A percentile compares a stretch with the other conserved stretches of the same genome.
Conservation (phyloP, 2,888 invertebrate species). For the Sialis fuliginosa region DNA sequence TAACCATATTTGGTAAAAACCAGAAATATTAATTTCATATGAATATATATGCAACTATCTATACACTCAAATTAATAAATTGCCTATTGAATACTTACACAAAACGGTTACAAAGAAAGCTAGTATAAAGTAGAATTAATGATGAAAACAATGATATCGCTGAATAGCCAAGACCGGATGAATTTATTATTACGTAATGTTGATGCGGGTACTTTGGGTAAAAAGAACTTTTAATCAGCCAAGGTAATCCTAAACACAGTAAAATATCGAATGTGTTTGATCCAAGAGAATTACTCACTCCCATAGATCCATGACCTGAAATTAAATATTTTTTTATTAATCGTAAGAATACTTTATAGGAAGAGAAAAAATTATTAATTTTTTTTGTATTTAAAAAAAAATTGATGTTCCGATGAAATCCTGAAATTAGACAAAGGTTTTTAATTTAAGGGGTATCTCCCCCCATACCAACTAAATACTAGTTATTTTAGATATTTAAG, state of each 20-base stretch:
- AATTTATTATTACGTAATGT: constrained; percentile 51
- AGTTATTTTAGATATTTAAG: no score
- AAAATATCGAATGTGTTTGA: constrained; percentile 70
- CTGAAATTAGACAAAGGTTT: no score
- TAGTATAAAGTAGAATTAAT: constrained; percentile 45
- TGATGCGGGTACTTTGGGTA: constrained; percentile 37
- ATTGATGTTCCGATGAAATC: no score
- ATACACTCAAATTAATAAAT: no score
- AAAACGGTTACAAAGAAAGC: constrained; percentile 48
- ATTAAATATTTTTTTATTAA: constrained; percentile 10
- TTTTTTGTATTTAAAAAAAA: no score
- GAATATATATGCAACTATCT: no score
- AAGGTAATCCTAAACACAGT: constrained; percentile 59
- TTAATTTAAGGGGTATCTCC: no score
- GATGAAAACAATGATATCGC: constrained; percentile 57
- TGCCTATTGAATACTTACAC: constrained; percentile 16
- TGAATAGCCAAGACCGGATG: constrained; percentile 57
- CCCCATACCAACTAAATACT: no score
- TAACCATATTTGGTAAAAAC: background rate
- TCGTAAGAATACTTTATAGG: no score
- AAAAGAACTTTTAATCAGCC: constrained; percentile 51
- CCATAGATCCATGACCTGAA: constrained; percentile 57
- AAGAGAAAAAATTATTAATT: no score
- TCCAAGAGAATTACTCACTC: constrained; percentile 63
- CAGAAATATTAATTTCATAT: no score